phyloP scores from a whole-genome alignment of 2,888 invertebrate genomes.

The Perdita meconis region DNA sequence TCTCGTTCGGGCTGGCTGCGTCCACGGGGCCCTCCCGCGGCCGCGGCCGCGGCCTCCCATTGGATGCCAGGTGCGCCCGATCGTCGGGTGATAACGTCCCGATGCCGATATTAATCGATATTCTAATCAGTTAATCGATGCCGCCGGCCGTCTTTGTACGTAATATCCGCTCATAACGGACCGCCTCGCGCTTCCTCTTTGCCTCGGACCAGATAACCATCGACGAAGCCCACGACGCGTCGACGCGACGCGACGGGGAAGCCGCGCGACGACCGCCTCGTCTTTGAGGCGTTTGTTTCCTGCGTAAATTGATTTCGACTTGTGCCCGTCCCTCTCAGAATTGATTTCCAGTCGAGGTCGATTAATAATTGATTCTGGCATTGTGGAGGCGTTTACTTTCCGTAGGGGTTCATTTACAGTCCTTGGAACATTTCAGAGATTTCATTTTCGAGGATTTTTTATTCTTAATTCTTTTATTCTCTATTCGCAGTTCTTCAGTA shows the following conservation, averaged over 20 bases:
- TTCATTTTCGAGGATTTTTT: too few relatives aligned
- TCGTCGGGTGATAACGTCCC: slow-evolving; percentile 62
- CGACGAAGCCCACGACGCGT: slow-evolving; percentile 54
- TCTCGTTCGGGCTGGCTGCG: slow-evolving; percentile 22
- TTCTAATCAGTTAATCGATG: slow-evolving; percentile 78
- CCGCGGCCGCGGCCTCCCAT: slow-evolving; percentile 33
- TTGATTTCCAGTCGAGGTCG: background rate
- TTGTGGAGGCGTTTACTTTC: background rate
- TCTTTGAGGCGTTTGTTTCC: background rate
- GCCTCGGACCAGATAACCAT: slow-evolving; percentile 52
- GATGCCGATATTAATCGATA: slow-evolving; percentile 79
- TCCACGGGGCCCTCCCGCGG: slow-evolving; percentile 20
- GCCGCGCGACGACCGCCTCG: background rate
- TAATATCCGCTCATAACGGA: slow-evolving; percentile 79
- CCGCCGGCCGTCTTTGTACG: slow-evolving; percentile 74
- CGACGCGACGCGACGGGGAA: slow-evolving; percentile 42
- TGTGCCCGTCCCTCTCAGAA: background rate
- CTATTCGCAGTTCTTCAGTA: too few relatives aligned
- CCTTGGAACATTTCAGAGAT: too few relatives aligned
- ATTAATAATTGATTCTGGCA: background rate
- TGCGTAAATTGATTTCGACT: slow-evolving; percentile 18
- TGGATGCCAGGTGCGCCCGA: slow-evolving; percentile 52
- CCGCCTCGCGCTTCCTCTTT: slow-evolving; percentile 59
- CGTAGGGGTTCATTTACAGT: background rate
- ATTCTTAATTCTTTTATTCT: too few relatives aligned